phyloP scores from a whole-genome alignment of 2,113 vertebrate species.

The Xerus inauris region DNA sequence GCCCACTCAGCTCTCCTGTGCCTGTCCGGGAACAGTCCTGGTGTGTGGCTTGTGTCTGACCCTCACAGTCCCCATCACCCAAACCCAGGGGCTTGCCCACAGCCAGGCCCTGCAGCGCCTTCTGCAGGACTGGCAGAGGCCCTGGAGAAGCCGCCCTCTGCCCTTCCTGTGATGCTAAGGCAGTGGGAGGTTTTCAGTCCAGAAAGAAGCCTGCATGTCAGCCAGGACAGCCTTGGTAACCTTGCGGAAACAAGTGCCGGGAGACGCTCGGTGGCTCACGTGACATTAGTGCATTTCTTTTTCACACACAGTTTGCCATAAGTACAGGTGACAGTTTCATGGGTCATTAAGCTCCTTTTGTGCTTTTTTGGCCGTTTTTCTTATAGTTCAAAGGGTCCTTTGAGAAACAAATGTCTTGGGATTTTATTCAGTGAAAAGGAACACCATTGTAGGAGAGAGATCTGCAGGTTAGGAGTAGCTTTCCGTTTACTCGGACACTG shows the following conservation, averaged over 20 bases:
- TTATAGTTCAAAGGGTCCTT: not conserved
- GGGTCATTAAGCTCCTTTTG: not conserved
- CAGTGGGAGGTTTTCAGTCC: not conserved
- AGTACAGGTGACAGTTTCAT: not conserved
- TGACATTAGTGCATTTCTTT: fast-evolving
- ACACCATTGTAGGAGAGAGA: not conserved
- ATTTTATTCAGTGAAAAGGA: not conserved
- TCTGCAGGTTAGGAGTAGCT: no score
- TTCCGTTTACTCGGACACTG: no score
- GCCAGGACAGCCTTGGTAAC: not conserved
- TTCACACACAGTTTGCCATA: not conserved
- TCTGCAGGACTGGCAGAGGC: not conserved
- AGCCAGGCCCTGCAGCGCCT: not conserved
- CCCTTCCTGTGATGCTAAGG: not conserved
- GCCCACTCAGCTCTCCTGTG: not conserved
- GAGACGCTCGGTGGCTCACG: fast-evolving
- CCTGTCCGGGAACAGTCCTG: not conserved
- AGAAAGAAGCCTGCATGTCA: not conserved
- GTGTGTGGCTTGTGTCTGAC: not conserved
- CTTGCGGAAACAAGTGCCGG: fast-evolving
- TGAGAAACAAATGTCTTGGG: not conserved
- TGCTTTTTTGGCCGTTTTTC: not conserved
- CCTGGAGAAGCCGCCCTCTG: fast-evolving
- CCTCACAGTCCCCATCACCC: not conserved
- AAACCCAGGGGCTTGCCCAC: fast-evolving